A percentile compares a stretch with the other conserved stretches of the same genome.
phyloP scores from a whole-genome alignment of 2,888 invertebrate species.

The Eledona agricola region DNA sequence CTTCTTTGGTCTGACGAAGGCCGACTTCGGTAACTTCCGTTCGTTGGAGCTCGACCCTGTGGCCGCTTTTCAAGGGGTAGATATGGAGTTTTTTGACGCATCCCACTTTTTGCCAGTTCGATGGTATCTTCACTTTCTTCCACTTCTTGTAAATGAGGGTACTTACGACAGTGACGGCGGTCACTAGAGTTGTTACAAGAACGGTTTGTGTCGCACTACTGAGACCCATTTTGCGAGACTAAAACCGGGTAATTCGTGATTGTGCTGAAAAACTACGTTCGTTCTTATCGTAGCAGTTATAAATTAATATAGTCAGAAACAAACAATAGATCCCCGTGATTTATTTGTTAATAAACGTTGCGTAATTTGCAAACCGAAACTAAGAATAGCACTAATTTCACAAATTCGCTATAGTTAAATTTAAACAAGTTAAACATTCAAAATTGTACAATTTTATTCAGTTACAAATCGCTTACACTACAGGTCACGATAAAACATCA shows the following conservation, averaged over 20 bases:
- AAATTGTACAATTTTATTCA: too few species aligned
- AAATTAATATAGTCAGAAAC: conserved; percentile 24
- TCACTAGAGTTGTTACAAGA: conserved; percentile 41
- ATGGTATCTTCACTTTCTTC: conserved; percentile 50
- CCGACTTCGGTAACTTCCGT: conserved; percentile 56
- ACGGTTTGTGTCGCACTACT: conserved; percentile 35
- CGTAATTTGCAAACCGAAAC: too few species aligned
- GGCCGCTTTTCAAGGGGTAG: conserved; percentile 60
- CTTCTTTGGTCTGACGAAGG: conserved; percentile 47
- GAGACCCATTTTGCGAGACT: conserved; percentile 42
- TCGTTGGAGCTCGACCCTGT: conserved; percentile 51
- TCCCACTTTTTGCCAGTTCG: conserved; percentile 56
- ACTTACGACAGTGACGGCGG: conserved; percentile 43
- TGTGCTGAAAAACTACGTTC: conserved; percentile 2
- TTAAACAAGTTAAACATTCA: too few species aligned
- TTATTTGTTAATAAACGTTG: conserved; percentile 23
- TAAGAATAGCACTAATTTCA: too few species aligned
- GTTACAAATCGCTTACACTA: too few species aligned
- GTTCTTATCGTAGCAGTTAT: conserved; percentile 22
- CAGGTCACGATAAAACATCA: too few species aligned
- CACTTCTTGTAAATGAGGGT: conserved; percentile 47
- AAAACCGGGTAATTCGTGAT: conserved; percentile 19
- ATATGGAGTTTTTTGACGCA: conserved; percentile 54
- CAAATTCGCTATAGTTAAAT: too few species aligned
- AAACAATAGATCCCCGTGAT: conserved; percentile 19